Base-by-base conservation (phyloP, 2,797 vertebrate species). In the Pelobates cultripes region DNA sequence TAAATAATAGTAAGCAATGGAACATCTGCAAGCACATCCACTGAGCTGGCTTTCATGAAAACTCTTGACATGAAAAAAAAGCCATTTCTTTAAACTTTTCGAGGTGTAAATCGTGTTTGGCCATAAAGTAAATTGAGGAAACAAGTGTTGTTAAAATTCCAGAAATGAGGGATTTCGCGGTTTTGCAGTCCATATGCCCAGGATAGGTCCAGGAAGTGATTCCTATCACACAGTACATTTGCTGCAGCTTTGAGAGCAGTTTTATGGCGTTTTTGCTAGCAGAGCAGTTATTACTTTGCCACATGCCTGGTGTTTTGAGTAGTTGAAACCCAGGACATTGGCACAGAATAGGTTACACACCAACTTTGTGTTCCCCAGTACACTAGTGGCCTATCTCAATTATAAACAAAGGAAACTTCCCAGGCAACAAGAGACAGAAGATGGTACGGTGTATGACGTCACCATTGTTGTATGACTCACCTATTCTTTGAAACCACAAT, bases 61-160 rank as follows among this genome's bases (percentile, higher is more conserved):
- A 51, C 28, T 28, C 28, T 28, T 28, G 28, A 28, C 28, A 28
- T 28, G 28, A 28, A 28, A 28, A 28, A 28, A 28, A 28, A 28
- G 28, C 28, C 28, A 28, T 28, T 28, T 28, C 28, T 28, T n/a
- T 75, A 51, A 40, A 55, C 1, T 75, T 71, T 43, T 71, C 55
- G 72, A 79, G 77, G 77, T 83, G 82, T 83, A 75, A 83, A 83
- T 63, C 72, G 72, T 68, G 77, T 75, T 66, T 83, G 71, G 75
- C 77, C 72, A 79, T 66, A 73, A 75, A 53, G 43, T 75, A 83
- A 78, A 83, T 44, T 75, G 72, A 79, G 60, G 72, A 79, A 75
- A 51, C 64, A 69, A 69, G 73, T 84, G 77, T 71, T 79, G 64
- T 70, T 55, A 77, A 67, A 84, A 70, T 47, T 63, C 45, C 66